phyloP scores from a whole-genome alignment of 2,113 vertebrate genomes.

The Hemibagrus wyckioides region DNA sequence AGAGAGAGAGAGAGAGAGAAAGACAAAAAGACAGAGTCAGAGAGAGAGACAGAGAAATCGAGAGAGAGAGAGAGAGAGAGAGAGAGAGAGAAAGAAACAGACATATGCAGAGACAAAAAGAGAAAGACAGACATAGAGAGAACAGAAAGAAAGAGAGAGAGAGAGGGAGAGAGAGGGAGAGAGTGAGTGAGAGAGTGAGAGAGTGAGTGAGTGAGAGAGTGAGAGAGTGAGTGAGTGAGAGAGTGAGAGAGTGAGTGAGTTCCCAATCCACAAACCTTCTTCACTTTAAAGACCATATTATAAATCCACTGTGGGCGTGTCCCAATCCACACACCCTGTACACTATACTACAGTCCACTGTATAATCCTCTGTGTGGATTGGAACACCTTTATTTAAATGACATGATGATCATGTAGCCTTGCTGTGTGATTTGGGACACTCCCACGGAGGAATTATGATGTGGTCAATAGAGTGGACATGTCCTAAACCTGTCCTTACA shows the following conservation, averaged over 20 bases:
- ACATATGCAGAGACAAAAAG: too few species aligned
- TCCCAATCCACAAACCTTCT: background rate
- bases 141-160: too few species aligned
- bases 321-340: too few species aligned
- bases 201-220: too few species aligned
- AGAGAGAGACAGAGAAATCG: too few species aligned
- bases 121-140: too few species aligned
- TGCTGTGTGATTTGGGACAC: background rate
- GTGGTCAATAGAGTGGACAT: background rate
- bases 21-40: background rate
- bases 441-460: too few species aligned
- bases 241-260: too few species aligned
- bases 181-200: too few species aligned
- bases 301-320: background rate
- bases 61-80: slow-evolving; percentile 25
- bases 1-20: slow-evolving; percentile 40
- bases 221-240: too few species aligned
- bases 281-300: background rate
- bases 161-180: too few species aligned
- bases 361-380: too few species aligned
- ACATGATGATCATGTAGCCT: background rate
- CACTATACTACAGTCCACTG: background rate
- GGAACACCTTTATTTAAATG: background rate
- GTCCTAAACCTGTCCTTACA: background rate
- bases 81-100: slow-evolving; percentile 7